Evolutionary conservation across 2,888 invertebrate genomes (phyloP).

Genomic region (Cylindroiulus punctatus): DNA sequence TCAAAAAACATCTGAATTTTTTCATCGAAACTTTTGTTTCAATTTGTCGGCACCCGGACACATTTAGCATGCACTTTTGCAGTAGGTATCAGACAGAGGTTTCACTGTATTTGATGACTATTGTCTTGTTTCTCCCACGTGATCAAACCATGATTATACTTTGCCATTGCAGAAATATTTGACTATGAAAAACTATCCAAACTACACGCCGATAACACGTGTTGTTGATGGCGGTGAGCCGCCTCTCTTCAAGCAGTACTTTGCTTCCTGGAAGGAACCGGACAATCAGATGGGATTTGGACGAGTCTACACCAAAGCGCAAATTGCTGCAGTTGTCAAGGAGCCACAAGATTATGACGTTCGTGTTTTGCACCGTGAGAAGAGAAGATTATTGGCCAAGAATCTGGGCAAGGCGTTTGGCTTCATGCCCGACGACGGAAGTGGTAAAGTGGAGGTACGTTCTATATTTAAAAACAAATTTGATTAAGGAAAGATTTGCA

Average conservation of each 20-base stretch:
- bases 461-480: conserved; percentile 12
- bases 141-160: conserved; percentile 4
- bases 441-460: conserved; percentile 69
- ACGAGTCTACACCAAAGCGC: conserved; percentile 63
- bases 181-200: conserved; percentile 64
- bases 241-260: conserved; percentile 88
- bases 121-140: neutral
- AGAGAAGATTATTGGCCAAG: conserved; percentile 66
- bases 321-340: conserved; percentile 60
- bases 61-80: no score
- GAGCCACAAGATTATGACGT: conserved; percentile 62
- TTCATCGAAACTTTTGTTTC: no score
- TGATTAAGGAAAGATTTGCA: neutral
- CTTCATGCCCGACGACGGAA: conserved; percentile 80
- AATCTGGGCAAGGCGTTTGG: conserved; percentile 73
- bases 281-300: conserved; percentile 67
- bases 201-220: conserved; percentile 68
- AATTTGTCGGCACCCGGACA: no score
- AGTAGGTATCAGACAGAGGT: no score
- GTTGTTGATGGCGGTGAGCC: conserved; percentile 87
- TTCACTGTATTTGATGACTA: no score
- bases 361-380: conserved; percentile 62
- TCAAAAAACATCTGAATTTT: no score
- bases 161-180: conserved; percentile 62
- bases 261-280: conserved; percentile 78